Conservation (phyloP, 2,888 invertebrate species). For the Diarsia dahlii region DNA sequence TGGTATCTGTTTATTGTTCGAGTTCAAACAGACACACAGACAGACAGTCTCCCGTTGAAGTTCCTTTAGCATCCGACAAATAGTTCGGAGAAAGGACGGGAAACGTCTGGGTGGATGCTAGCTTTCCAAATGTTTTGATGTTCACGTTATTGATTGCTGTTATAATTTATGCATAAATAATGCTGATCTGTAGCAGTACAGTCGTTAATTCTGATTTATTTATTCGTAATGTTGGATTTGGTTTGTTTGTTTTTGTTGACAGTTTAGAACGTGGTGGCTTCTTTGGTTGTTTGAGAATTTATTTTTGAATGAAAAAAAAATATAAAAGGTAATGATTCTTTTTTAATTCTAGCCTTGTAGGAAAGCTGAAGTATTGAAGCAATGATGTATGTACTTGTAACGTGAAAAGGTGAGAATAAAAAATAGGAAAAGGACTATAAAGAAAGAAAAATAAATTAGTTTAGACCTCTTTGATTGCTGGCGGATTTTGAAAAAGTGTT, state of each 20-base stretch:
- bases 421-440: no score
- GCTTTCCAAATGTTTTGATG: slow-evolving; percentile 63
- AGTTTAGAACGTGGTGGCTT: background rate
- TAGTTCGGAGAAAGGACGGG: slow-evolving; percentile 55
- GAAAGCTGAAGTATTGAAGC: background rate
- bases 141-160: slow-evolving; percentile 53
- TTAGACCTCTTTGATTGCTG: background rate
- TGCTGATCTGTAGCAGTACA: slow-evolving; percentile 39
- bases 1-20: slow-evolving; percentile 62
- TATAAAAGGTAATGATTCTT: no score
- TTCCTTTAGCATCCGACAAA: slow-evolving; percentile 52
- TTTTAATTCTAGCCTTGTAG: background rate
- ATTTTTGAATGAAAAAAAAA: background rate
- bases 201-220: slow-evolving; percentile 40
- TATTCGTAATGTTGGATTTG: slow-evolving; percentile 3
- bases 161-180: slow-evolving; percentile 52
- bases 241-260: background rate
- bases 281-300: background rate
- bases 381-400: no score
- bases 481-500: background rate
- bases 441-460: no score
- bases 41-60: slow-evolving; percentile 41
- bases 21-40: slow-evolving; percentile 53
- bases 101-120: slow-evolving; percentile 29
- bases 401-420: no score